Percentiles rank a stretch among this genome's conserved stretches.
phyloP scores from a whole-genome alignment of 2,888 invertebrate genomes.

The Drosophila borborema region DNA sequence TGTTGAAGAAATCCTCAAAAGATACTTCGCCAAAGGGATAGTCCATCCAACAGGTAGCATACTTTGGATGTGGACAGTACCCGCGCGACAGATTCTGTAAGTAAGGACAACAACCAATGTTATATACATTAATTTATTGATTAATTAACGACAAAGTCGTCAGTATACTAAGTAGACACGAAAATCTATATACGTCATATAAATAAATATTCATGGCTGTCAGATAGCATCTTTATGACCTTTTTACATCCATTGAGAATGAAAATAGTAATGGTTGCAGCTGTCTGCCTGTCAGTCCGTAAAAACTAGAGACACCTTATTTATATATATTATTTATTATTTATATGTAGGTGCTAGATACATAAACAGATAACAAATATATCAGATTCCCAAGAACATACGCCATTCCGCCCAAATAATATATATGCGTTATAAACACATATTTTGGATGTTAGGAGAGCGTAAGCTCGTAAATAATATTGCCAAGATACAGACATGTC shows the following conservation, averaged over 20 bases:
- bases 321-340: background rate
- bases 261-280: background rate
- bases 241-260: background rate
- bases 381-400: background rate
- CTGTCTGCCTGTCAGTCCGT: background rate
- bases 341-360: background rate
- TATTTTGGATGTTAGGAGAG: background rate
- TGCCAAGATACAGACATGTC: no score
- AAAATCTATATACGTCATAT: no score
- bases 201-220: no score
- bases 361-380: background rate
- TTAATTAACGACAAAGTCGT: no score
- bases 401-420: background rate
- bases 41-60: slow-evolving; percentile 86
- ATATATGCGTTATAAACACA: no score
- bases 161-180: no score
- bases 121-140: no score
- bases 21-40: slow-evolving; percentile 87
- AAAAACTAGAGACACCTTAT: background rate
- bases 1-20: slow-evolving; percentile 87
- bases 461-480: background rate
- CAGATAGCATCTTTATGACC: no score
- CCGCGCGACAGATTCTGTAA: slow-evolving; percentile 58
- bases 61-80: slow-evolving; percentile 85
- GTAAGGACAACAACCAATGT: no score